These are phyloP conservation scores for Zaprionus taronus DNA, from an alignment of 1,140 invertebrate species.

Conservation along the genomic window DNA sequence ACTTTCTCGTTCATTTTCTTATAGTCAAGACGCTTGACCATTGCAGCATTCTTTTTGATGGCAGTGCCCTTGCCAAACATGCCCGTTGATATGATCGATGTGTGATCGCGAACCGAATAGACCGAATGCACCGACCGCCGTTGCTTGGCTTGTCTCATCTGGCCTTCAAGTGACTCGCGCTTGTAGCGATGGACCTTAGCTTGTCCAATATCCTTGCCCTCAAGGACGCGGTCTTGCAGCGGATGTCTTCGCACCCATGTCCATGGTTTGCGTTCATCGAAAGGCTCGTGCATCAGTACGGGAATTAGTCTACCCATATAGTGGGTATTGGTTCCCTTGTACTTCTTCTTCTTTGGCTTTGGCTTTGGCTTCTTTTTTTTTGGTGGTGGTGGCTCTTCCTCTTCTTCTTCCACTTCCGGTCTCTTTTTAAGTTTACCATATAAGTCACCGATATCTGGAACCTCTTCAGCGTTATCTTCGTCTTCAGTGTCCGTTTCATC, in stretches of 20 bases:
- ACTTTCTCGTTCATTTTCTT: no score
- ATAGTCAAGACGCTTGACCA: no score
- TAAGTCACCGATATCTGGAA: no score
- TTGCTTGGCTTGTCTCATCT: neutral
- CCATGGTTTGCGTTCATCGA: neutral
- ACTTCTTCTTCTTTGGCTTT: neutral
- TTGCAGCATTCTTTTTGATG: no score
- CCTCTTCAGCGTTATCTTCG: rapidly evolving
- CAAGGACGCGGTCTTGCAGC: neutral
- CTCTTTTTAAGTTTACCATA: no score
- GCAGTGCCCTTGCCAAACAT: no score
- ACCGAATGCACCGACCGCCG: neutral
- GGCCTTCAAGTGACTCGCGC: neutral
- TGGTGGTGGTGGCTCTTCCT: no score
- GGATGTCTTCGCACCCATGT: constrained; percentile 1
- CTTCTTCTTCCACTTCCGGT: no score
- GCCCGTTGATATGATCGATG: no score
- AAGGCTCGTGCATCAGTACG: neutral
- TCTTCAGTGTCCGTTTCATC: no score
- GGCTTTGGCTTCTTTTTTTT: neutral
- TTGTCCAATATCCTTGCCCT: neutral
- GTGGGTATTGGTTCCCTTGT: neutral
- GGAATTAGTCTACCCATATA: neutral
- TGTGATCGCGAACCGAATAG: no score
- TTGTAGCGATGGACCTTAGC: neutral